These are phyloP conservation scores for Melieria omissa DNA, from an alignment of 2,888 invertebrate species.

Conservation along the genomic window DNA sequence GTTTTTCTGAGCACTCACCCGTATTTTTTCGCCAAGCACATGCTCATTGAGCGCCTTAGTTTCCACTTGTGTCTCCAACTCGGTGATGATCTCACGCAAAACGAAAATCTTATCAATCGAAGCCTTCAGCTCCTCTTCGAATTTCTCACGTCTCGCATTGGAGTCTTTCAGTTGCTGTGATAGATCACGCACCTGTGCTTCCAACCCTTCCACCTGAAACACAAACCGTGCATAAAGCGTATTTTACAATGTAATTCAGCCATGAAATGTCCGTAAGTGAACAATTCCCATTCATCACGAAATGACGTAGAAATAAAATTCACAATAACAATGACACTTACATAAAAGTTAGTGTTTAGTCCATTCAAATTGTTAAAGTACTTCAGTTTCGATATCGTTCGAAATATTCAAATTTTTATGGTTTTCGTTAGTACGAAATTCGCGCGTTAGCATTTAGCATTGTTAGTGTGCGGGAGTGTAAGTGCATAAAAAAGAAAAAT, in stretches of 20 bases:
- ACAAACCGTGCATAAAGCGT: too few relatives aligned
- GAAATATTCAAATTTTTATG: neutral
- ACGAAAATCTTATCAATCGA: constrained; percentile 79
- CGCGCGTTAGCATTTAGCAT: neutral
- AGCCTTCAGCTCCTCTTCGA: constrained; percentile 80
- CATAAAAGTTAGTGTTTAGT: constrained; percentile 10
- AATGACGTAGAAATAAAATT: too few relatives aligned
- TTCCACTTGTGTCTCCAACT: constrained; percentile 81
- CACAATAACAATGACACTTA: constrained; percentile 9
- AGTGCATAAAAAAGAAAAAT: constrained; percentile 5
- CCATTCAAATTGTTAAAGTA: constrained; percentile 19
- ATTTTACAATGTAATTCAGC: too few relatives aligned
- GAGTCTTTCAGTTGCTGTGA: constrained; percentile 72
- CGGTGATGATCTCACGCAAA: constrained; percentile 80
- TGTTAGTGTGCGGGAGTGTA: neutral
- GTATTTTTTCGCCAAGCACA: constrained; percentile 70
- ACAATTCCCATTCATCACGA: too few relatives aligned
- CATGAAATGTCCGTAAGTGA: too few relatives aligned
- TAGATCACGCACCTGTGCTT: constrained; percentile 79
- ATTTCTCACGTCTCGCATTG: constrained; percentile 72
- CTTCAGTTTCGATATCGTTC: neutral
- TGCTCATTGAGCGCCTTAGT: constrained; percentile 74
- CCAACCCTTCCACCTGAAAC: constrained; percentile 80
- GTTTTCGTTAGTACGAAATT: neutral
- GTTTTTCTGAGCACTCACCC: constrained; percentile 43